Conservation (phyloP, 2,888 invertebrate genomes). For the Athetis lepigone region DNA sequence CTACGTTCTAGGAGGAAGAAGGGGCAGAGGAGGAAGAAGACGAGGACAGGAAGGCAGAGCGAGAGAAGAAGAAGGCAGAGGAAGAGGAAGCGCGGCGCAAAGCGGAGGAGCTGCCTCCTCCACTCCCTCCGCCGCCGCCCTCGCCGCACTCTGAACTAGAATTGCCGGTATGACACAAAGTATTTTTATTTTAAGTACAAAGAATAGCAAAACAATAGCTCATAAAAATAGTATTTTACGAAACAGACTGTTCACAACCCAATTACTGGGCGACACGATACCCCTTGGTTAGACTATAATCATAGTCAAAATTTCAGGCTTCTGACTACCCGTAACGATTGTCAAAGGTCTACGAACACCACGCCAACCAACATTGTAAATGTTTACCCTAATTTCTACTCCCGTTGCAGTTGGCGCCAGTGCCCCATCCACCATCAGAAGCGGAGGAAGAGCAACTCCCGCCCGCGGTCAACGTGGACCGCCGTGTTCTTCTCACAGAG, state of each 20-base stretch:
- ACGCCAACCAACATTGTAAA: no score
- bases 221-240: no score
- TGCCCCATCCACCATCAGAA: constrained; percentile 53
- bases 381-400: background rate
- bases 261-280: no score
- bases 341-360: no score
- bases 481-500: constrained; percentile 80
- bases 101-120: constrained; percentile 83
- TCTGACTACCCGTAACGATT: no score
- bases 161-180: constrained; percentile 76
- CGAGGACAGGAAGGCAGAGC: constrained; percentile 81
- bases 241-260: no score
- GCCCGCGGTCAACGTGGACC: constrained; percentile 76
- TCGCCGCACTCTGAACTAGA: constrained; percentile 83
- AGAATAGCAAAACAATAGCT: no score
- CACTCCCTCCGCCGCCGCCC: constrained; percentile 85
- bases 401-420: constrained; percentile 69
- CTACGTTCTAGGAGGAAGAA: constrained; percentile 71
- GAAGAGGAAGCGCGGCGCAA: constrained; percentile 83
- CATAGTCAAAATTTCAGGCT: no score
- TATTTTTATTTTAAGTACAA: no score
- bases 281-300: no score
- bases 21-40: constrained; percentile 82
- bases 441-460: constrained; percentile 81
- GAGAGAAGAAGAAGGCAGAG: constrained; percentile 75